phyloP scores from a whole-genome alignment of 2,113 vertebrate species.

The Podilymbus podiceps region DNA sequence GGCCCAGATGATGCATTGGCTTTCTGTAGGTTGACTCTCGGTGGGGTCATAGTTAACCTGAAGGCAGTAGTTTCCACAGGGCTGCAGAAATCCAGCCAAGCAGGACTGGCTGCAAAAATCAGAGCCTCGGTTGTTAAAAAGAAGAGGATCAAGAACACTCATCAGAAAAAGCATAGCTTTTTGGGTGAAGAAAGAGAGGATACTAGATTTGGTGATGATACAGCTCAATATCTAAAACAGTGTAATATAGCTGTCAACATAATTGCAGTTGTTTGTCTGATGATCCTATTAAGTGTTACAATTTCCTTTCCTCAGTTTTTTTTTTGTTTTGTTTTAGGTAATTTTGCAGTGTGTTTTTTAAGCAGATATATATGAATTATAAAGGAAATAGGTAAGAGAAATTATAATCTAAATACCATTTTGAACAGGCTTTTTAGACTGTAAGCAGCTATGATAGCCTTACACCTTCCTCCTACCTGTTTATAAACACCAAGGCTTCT shows the following conservation, averaged over 20 bases:
- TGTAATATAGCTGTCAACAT: conserved; percentile 23
- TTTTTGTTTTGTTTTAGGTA: conserved; percentile 42
- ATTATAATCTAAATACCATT: conserved; percentile 14
- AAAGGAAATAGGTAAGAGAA: conserved; percentile 21
- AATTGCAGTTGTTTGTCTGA: conserved; percentile 51
- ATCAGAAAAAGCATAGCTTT: neutral
- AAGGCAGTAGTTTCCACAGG: neutral
- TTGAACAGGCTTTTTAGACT: conserved; percentile 12
- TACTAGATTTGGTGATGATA: neutral
- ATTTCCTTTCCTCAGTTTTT: neutral
- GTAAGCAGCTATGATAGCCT: conserved; percentile 5
- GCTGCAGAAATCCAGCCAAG: neutral
- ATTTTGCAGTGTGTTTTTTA: conserved; percentile 23
- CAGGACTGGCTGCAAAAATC: neutral
- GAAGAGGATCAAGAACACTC: neutral
- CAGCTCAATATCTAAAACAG: neutral
- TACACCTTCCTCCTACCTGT: neutral
- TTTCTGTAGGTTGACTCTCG: neutral
- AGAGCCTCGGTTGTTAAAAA: neutral
- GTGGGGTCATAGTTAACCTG: neutral
- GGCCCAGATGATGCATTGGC: neutral
- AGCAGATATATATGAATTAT: conserved; percentile 22
- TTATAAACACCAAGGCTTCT: neutral
- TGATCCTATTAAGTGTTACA: conserved; percentile 10
- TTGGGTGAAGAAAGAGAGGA: neutral